A percentile compares a stretch with the other conserved stretches of the same genome.
These are phyloP conservation scores for Omphaloscelis lunosa DNA, from an alignment of 2,888 invertebrate species.

Conservation along the genomic window DNA sequence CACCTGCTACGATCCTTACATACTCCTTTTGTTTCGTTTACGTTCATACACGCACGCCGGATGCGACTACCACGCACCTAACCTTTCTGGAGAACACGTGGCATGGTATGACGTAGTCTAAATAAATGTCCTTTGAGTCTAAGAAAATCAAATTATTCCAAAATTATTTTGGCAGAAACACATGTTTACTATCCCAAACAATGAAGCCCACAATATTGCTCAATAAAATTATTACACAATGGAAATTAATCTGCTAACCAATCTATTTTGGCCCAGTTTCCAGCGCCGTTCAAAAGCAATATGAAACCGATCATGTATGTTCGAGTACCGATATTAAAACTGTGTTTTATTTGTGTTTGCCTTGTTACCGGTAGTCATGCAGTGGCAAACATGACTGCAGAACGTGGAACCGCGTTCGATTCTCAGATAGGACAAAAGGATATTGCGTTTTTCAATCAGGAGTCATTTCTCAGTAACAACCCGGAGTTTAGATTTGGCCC, in stretches of 20 bases:
- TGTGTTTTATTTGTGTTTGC: conserved; percentile 28
- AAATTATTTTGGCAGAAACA: not conserved
- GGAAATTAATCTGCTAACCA: conserved; percentile 48
- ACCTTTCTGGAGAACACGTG: not conserved
- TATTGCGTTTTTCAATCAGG: not conserved
- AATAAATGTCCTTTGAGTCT: not conserved
- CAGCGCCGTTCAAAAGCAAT: conserved; percentile 33
- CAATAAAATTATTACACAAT: conserved; percentile 32
- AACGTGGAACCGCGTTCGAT: not conserved
- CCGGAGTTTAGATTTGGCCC: not conserved
- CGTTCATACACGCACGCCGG: not conserved
- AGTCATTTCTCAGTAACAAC: not conserved
- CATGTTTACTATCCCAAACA: conserved; percentile 28
- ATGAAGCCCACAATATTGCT: conserved; percentile 31
- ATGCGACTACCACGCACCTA: not conserved
- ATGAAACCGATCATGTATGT: conserved; percentile 34
- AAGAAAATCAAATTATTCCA: not conserved
- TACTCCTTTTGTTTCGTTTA: not conserved
- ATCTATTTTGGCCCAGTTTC: conserved; percentile 45
- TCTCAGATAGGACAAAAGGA: not conserved
- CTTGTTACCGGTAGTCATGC: not conserved
- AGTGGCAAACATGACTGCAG: not conserved
- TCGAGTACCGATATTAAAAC: conserved; percentile 27
- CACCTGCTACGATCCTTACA: not conserved
- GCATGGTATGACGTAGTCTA: not conserved